phyloP scores from a whole-genome alignment of 2,888 invertebrate species.

The Ormyrus nitidulus region DNA sequence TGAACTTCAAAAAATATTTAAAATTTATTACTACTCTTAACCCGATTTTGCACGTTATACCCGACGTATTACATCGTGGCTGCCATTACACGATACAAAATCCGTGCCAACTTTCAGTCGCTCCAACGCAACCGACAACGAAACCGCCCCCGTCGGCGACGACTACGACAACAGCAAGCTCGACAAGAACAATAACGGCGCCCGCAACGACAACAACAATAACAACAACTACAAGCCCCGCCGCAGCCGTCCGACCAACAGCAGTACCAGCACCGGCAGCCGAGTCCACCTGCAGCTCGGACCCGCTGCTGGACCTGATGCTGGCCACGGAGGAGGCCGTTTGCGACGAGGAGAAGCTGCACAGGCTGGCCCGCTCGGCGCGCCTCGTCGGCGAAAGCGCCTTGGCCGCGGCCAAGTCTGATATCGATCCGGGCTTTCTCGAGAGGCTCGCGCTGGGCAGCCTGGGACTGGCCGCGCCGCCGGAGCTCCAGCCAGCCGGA shows the following conservation, averaged over 20 bases:
- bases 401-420: slow-evolving; percentile 52
- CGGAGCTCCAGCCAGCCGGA: slow-evolving; percentile 21
- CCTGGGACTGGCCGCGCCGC: slow-evolving; percentile 41
- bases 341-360: slow-evolving; percentile 67
- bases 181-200: background rate
- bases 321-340: slow-evolving; percentile 70
- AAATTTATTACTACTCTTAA: no score
- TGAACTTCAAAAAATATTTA: no score
- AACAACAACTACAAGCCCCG: no score
- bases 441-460: slow-evolving; percentile 63
- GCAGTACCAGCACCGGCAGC: background rate
- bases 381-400: slow-evolving; percentile 63
- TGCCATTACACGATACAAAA: no score
- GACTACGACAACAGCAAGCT: no score
- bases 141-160: no score
- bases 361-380: slow-evolving; percentile 69
- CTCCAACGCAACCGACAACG: no score
- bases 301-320: slow-evolving; percentile 71
- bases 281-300: slow-evolving; percentile 52
- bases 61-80: no score
- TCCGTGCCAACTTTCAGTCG: no score
- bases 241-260: background rate
- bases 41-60: no score
- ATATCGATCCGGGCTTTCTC: slow-evolving; percentile 67
- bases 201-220: no score